phyloP scores from a whole-genome alignment of 1,140 invertebrate genomes.

The Venturia canescens region DNA sequence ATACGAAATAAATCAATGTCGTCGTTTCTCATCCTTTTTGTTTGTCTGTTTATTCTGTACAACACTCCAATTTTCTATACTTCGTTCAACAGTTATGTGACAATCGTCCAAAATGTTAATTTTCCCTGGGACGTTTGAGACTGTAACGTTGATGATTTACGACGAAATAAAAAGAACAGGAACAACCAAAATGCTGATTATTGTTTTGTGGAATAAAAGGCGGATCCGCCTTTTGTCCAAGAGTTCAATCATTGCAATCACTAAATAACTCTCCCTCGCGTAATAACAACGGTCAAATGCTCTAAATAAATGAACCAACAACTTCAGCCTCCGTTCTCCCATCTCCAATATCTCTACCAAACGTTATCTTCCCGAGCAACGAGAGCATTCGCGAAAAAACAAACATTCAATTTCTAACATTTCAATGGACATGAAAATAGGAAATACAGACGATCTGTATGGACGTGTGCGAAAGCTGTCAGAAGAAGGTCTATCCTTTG shows the following conservation, averaged over 20 bases:
- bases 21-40: too few relatives aligned
- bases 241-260: constrained; percentile 5
- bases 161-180: constrained; percentile 56
- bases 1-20: neutral
- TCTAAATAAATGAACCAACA: constrained; percentile 20
- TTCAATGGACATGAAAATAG: constrained; percentile 64
- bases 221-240: constrained; percentile 35
- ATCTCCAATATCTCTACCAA: neutral
- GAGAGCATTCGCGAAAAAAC: neutral
- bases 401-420: constrained; percentile 2
- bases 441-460: constrained; percentile 77
- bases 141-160: constrained; percentile 66
- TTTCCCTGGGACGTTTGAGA: constrained; percentile 54
- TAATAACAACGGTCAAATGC: constrained; percentile 48
- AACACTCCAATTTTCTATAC: neutral
- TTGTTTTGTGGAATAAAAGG: constrained; percentile 61
- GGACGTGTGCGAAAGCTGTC: constrained; percentile 85
- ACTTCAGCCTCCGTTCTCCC: neutral
- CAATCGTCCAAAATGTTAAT: neutral
- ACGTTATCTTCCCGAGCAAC: neutral
- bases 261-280: neutral
- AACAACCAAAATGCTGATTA: constrained; percentile 21
- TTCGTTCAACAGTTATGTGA: neutral
- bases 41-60: neutral
- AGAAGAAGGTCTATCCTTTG: constrained; percentile 87